A percentile compares a stretch with the other conserved stretches of the same genome.
Conservation (phyloP, 2,113 vertebrate genomes). For the Conger conger region DNA sequence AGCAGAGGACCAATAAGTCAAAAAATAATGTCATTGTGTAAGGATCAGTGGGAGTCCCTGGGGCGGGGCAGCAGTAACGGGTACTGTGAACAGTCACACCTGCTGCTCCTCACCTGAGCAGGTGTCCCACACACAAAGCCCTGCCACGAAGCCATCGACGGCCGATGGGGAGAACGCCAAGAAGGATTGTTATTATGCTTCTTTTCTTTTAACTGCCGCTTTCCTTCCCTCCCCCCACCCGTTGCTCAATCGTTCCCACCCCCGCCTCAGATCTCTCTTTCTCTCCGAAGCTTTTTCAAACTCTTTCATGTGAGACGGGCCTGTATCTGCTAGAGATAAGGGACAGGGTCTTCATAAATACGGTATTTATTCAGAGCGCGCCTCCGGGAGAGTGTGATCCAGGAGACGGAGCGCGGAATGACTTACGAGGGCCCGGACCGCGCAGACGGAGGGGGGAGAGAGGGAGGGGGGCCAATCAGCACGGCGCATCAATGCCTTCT, state of each 20-base stretch:
- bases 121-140: not conserved
- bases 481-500: not conserved
- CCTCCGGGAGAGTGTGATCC: conserved; percentile 49
- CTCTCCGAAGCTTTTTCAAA: conserved; percentile 62
- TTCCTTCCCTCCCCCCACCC: not conserved
- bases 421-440: not conserved
- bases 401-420: not conserved
- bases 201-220: not conserved
- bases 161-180: not conserved
- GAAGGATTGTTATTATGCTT: not conserved
- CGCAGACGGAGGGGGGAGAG: not conserved
- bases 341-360: conserved; percentile 67
- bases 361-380: conserved; percentile 36
- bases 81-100: not conserved
- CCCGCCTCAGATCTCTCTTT: not conserved
- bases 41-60: no score
- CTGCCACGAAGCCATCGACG: not conserved
- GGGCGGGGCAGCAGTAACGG: no score
- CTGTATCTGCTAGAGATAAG: conserved; percentile 67
- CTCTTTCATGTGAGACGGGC: conserved; percentile 68
- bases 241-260: not conserved
- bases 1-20: no score
- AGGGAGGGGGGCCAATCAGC: not conserved
- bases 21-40: no score
- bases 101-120: not conserved